Base-by-base conservation (phyloP, 2,113 vertebrate genomes). In the Alethe diademata region DNA sequence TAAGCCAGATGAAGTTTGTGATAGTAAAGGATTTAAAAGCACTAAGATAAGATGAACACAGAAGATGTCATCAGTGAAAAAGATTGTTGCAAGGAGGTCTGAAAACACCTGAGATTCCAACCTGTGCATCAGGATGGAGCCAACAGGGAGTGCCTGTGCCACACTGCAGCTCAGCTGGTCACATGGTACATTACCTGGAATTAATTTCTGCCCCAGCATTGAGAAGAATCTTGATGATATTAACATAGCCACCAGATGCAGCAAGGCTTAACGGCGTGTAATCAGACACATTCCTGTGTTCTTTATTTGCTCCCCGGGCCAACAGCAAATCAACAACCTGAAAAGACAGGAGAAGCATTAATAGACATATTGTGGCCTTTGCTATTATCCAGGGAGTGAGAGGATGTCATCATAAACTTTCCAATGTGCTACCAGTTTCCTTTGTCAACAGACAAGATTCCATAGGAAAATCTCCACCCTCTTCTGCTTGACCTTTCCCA, bases 171-270 rank as follows among this genome's bases (percentile, higher is more conserved):
- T 87, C 31, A 35, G 7, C 36, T 31, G 22, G 8, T 31, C 28
- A 42, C 29, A 5, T 0, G 45, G 29, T 20, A 28, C 56, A 13
- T 96, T 98, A 99, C 99, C 99, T 99, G 96, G 99, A 99, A 98
- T 99, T 99, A 79, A 99, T 99, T 98, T 99, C 99, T 88, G 99
- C 99, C 86, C 99, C 99, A 86, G 99, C 99, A 95, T 99, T 99
- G 85, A 99, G 98, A 72, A 99, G 98, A 97, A 99, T 99, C 96
- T 99, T 99, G 97, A 99, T 99, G 96, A 99, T 99, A 96, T 99
- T 99, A 91, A 99, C 99, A 43, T 99, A 99, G 97, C 99, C 99
- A 83, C 99, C 99, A 85, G 99, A 99, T 20, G 99, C 99, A 91
- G 99, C 99, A 86, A 99, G 98, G 97, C 99, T 99, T 79, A 99